A percentile compares a stretch with the other conserved stretches of the same genome.
phyloP scores from a whole-genome alignment of 2,113 vertebrate genomes.

The Physeter macrocephalus region DNA sequence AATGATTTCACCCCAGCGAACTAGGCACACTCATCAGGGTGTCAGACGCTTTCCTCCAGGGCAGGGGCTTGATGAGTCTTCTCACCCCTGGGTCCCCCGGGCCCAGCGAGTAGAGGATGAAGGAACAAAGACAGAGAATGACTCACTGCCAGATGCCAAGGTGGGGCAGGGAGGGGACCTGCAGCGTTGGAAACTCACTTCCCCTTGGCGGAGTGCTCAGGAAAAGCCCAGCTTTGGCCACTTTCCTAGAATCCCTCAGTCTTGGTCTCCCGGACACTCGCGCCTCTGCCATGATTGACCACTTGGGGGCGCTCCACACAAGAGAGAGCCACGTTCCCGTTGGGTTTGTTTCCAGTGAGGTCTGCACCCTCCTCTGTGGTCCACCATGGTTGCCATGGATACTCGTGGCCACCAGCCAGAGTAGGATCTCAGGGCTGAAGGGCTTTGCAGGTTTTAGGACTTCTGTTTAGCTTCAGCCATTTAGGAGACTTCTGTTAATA shows the following conservation, averaged over 20 bases:
- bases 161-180: accelerated
- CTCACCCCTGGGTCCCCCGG: not conserved
- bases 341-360: not conserved
- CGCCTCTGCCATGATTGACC: not conserved
- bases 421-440: not conserved
- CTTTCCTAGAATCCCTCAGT: too few relatives aligned
- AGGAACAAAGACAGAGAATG: accelerated
- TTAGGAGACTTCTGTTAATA: not conserved
- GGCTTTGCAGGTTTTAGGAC: not conserved
- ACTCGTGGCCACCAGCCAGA: not conserved
- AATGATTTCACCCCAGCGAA: not conserved
- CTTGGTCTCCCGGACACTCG: not conserved
- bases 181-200: not conserved
- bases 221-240: not conserved
- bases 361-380: not conserved
- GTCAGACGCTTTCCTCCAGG: accelerated
- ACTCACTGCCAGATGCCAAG: not conserved
- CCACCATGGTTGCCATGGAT: not conserved
- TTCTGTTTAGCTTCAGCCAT: not conserved
- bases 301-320: slow-evolving; percentile 25
- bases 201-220: accelerated
- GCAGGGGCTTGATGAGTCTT: not conserved
- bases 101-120: not conserved
- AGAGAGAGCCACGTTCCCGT: not conserved
- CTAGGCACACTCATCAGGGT: too few relatives aligned